phyloP scores from a whole-genome alignment of 2,113 vertebrate species.

The Ophthalmolycus amberensis region DNA sequence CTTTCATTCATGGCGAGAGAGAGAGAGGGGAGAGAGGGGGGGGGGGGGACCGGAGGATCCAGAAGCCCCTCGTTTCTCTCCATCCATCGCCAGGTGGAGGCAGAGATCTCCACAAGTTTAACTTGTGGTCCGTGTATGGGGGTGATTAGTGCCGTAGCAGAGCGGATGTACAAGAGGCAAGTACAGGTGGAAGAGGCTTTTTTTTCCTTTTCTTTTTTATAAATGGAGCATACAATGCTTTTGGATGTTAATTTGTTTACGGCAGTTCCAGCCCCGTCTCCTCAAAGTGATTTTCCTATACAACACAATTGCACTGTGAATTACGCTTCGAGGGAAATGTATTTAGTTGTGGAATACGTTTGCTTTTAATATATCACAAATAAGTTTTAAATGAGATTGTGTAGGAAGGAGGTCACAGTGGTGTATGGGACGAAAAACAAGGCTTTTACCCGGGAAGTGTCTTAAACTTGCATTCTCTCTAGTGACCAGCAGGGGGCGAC shows the following conservation, averaged over 20 bases:
- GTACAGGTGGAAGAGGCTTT: not conserved
- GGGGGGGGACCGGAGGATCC: not conserved
- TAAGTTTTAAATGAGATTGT: no score
- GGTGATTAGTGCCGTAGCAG: not conserved
- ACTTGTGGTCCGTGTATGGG: not conserved
- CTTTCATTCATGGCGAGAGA: slow-evolving; percentile 50
- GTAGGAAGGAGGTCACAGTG: no score
- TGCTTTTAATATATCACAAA: no score
- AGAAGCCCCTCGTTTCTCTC: slow-evolving; percentile 26
- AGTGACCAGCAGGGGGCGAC: no score
- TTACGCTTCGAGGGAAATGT: no score
- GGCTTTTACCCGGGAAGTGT: no score
- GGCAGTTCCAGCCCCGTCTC: no score
- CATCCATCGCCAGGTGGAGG: slow-evolving; percentile 73
- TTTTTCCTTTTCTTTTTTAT: not conserved
- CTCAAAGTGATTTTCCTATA: no score
- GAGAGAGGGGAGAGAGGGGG: slow-evolving; percentile 17
- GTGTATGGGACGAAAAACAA: no score
- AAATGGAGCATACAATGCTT: not conserved
- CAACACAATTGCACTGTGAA: no score
- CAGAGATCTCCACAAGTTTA: slow-evolving; percentile 36
- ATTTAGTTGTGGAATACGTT: no score
- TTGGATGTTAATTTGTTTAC: not conserved
- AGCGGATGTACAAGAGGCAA: not conserved
- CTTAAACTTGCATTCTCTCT: no score